Conservation (phyloP, 2,888 invertebrate genomes). For the Limenitis camilla region DNA sequence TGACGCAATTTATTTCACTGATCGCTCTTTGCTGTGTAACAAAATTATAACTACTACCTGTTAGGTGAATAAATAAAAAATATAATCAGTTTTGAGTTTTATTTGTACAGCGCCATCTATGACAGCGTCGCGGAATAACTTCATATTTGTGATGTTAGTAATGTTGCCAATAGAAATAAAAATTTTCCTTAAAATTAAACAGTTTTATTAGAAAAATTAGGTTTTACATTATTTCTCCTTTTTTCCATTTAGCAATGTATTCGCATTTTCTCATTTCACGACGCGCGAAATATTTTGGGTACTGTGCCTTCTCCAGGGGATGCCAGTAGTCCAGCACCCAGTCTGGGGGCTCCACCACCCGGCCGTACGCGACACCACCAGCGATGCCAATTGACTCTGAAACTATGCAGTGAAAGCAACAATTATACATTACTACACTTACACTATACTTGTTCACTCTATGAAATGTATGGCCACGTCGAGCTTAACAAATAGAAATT, state of each 20-base stretch:
- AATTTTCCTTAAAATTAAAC: too few relatives aligned
- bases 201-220: too few relatives aligned
- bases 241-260: slow-evolving; percentile 85
- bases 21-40: slow-evolving; percentile 16
- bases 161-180: too few relatives aligned
- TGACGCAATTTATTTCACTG: not conserved
- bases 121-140: not conserved
- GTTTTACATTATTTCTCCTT: slow-evolving; percentile 34
- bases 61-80: slow-evolving; percentile 24
- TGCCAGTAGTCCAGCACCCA: slow-evolving; percentile 95
- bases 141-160: too few relatives aligned
- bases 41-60: slow-evolving; percentile 20
- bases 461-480: too few relatives aligned
- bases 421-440: not conserved
- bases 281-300: slow-evolving; percentile 91
- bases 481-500: too few relatives aligned
- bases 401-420: slow-evolving; percentile 35
- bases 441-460: too few relatives aligned
- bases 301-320: slow-evolving; percentile 93
- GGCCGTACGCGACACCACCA: slow-evolving; percentile 83
- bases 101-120: not conserved
- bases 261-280: slow-evolving; percentile 91
- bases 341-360: slow-evolving; percentile 82
- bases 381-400: slow-evolving; percentile 79
- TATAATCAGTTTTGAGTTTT: slow-evolving; percentile 17